Base-by-base conservation (phyloP, 2,113 vertebrate species). In the Pithys albifrons region DNA sequence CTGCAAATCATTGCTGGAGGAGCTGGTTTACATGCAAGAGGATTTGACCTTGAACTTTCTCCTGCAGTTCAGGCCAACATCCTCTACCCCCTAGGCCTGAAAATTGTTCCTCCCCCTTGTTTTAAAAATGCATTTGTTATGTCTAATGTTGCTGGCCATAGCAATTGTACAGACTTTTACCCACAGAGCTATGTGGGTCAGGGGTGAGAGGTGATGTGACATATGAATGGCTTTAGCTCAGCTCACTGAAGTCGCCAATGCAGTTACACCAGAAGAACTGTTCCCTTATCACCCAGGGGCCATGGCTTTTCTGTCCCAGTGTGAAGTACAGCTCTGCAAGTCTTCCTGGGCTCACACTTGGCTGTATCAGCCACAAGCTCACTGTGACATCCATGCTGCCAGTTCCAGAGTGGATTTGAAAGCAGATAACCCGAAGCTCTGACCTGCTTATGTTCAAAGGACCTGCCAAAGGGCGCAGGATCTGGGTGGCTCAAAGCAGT, bases 121-220 rank as follows among this genome's bases (percentile, higher is more conserved):
- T 96, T 96, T 93, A 95, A 93, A 97, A 96, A 93, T 92, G 81
- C 48, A 84, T 94, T 95, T 96, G 92, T 96, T 96, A 24, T 93
- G 93, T 96, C 88, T 94, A 94, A 93, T 58, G 23, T 87, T 81
- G 88, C 92, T 95, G 95, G 93, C 83, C 55, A 15, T 69, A 84
- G 70, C 66, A 72, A 61, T 52, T 77, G 61, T 76, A 52, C 89
- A 88, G 84, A 89, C 41, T 95, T 67, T 54, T 85, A 67, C 93
- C 81, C 71, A 1, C 83, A 91, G 76, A 91, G 88, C 83, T 91
- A 80, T 95, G 90, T 0, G 7, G 83, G 96, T 92, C 88, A 91
- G 91, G 73, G 91, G 92, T 91, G 62, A 69, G 82, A 29, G 25
- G n/a, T 57, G 85, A 85, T 93, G 82, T 84, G 88, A 91, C 81